phyloP scores from a whole-genome alignment of 2,888 invertebrate species.

The Gymnosoma rotundatum region DNA sequence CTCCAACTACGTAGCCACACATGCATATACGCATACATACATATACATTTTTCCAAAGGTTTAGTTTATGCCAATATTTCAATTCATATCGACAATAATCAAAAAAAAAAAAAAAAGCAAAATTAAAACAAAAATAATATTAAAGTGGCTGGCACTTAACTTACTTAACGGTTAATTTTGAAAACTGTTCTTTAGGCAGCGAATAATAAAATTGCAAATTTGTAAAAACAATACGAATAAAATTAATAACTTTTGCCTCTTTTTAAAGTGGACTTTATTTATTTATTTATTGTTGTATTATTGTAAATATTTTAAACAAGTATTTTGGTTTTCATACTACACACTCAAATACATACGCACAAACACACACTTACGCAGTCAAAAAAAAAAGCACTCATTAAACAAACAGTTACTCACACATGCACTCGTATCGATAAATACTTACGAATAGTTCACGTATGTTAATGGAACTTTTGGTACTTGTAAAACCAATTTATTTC shows the following conservation, averaged over 20 bases:
- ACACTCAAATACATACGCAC: constrained; percentile 23
- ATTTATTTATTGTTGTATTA: constrained; percentile 34
- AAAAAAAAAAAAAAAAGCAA: not conserved
- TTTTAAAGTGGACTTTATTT: constrained; percentile 52
- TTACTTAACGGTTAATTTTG: constrained; percentile 64
- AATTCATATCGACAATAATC: constrained; percentile 26
- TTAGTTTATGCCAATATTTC: constrained; percentile 8
- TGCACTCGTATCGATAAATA: not conserved
- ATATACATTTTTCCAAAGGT: not conserved
- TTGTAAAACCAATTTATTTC: constrained; percentile 49
- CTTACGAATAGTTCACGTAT: constrained; percentile 1
- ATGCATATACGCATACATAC: not conserved
- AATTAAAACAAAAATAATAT: not conserved
- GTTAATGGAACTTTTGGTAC: constrained; percentile 39
- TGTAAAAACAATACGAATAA: constrained; percentile 46
- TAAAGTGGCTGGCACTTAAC: constrained; percentile 56
- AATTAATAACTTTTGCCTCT: constrained; percentile 46
- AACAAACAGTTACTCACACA: constrained; percentile 15
- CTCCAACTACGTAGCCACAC: not conserved
- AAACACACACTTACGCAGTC: not conserved
- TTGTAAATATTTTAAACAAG: constrained; percentile 10
- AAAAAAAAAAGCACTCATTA: constrained; percentile 6
- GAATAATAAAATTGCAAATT: constrained; percentile 38
- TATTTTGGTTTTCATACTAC: constrained; percentile 50
- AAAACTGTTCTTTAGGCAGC: constrained; percentile 53